A percentile compares a stretch with the other conserved stretches of the same genome.
These are phyloP conservation scores for Gallinago media DNA, from an alignment of 2,113 vertebrate species.

Conservation along the genomic window DNA sequence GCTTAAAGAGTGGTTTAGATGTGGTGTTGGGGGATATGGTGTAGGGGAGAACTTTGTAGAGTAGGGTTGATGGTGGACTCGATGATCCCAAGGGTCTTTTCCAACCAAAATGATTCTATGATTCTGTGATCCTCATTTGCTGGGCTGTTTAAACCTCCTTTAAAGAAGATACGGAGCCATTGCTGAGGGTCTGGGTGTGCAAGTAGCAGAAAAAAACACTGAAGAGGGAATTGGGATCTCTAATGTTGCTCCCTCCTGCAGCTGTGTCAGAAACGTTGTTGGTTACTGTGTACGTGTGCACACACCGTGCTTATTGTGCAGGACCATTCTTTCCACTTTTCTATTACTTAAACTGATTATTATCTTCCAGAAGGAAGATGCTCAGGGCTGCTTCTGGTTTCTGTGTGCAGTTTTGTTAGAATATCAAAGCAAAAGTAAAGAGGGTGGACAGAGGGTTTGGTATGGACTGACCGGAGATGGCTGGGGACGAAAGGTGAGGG, in stretches of 20 bases:
- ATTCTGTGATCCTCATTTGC: neutral
- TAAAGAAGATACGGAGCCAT: neutral
- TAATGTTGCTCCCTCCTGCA: neutral
- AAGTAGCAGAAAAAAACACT: neutral
- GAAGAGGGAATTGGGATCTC: neutral
- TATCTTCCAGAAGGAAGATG: accelerated
- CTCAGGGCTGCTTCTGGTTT: neutral
- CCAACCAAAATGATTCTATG: too few relatives aligned
- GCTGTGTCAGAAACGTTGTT: too few relatives aligned
- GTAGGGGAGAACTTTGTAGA: too few relatives aligned
- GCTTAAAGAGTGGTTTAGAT: too few relatives aligned
- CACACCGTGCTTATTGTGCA: neutral
- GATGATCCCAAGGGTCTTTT: too few relatives aligned
- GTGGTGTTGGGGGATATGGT: too few relatives aligned
- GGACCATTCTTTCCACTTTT: neutral
- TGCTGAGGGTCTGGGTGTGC: neutral
- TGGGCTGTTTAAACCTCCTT: neutral
- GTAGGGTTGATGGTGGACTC: too few relatives aligned
- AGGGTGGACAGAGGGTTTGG: neutral
- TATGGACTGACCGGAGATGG: neutral
- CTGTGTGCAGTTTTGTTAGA: neutral
- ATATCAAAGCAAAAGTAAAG: neutral
- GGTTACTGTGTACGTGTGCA: too few relatives aligned
- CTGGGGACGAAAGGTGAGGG: neutral
- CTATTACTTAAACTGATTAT: neutral